Base-by-base conservation (phyloP, 1,140 invertebrate genomes). In the Drosophila pectinifera region DNA sequence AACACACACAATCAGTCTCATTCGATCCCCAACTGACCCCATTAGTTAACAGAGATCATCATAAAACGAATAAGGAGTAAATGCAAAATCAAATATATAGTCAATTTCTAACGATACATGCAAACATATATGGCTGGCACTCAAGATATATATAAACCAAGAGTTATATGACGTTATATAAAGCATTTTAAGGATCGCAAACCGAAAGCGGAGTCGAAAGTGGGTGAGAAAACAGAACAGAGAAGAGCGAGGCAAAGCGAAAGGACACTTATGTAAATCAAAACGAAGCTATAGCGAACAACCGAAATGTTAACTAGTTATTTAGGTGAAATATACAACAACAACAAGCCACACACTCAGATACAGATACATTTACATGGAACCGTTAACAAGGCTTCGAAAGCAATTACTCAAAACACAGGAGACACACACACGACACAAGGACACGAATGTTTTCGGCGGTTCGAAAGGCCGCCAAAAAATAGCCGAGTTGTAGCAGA, bases 251-350 rank as follows among this genome's bases (percentile, higher is more conserved):
- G 58, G 67, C 48, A 65, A 63, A 73, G 58, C 34, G 43, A 43
- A 65, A 51, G 28, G 46, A 67, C 46, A 67, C 63, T 75, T 57
- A 55, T 70, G 67, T 72, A 72, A 72, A 76, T 67, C 51, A 75
- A 75, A 75, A 67, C 45, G 41, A 76, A 77, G 41, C 63, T 76
- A 77, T 67, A 61, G 63, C 55, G 49, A 82, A 73, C 67, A 69
- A 73, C 85, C 80, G 77, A 82, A 89, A 88, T 88, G 83, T 88
- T 88, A 88, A 88, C 83, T 88, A 88, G 83, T 89, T 88, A 88
- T 89, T 86, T 88, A 88, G 83, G 83, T 88, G 83, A 88, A 88
- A 88, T 88, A 88, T 88, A 88, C 83, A 86, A 46, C 46, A 76
- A 38, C 28, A 53, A 51, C 18, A 36, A 34, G 49, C 31, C 49